Conservation (phyloP, 1,140 invertebrate genomes). For the Gerris buenoi region DNA sequence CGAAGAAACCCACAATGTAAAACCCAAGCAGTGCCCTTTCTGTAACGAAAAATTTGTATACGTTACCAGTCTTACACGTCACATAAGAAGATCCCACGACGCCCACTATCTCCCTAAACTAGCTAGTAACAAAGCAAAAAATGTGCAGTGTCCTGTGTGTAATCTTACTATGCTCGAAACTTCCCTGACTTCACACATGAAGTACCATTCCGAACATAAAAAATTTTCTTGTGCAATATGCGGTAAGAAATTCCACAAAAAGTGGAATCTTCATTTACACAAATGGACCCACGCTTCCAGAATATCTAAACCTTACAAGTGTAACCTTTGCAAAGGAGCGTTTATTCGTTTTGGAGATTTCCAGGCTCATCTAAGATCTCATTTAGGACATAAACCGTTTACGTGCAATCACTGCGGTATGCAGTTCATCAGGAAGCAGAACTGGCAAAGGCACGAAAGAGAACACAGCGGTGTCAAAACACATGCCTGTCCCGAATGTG, state of each 20-base stretch:
- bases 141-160: constrained; percentile 64
- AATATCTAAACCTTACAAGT: constrained; percentile 70
- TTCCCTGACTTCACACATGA: constrained; percentile 64
- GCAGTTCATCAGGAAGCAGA: constrained; percentile 83
- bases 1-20: constrained; percentile 63
- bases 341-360: constrained; percentile 65
- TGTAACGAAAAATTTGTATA: constrained; percentile 74
- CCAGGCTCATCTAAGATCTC: constrained; percentile 67
- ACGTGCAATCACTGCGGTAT: constrained; percentile 86
- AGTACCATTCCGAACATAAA: constrained; percentile 54
- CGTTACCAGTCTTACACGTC: constrained; percentile 59
- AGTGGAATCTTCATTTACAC: constrained; percentile 77
- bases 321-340: constrained; percentile 62
- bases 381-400: constrained; percentile 63
- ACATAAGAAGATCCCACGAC: constrained; percentile 66
- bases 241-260: constrained; percentile 68
- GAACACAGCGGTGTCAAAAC: constrained; percentile 81
- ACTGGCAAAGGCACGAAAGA: constrained; percentile 74
- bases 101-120: constrained; percentile 49
- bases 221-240: constrained; percentile 66
- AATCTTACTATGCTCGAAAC: constrained; percentile 60
- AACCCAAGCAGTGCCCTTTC: constrained; percentile 64
- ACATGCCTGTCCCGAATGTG: constrained; percentile 73
- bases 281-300: constrained; percentile 75
- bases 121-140: constrained; percentile 40